These are phyloP conservation scores for Andricus quercusramuli DNA, from an alignment of 2,888 invertebrate species.

Conservation along the genomic window DNA sequence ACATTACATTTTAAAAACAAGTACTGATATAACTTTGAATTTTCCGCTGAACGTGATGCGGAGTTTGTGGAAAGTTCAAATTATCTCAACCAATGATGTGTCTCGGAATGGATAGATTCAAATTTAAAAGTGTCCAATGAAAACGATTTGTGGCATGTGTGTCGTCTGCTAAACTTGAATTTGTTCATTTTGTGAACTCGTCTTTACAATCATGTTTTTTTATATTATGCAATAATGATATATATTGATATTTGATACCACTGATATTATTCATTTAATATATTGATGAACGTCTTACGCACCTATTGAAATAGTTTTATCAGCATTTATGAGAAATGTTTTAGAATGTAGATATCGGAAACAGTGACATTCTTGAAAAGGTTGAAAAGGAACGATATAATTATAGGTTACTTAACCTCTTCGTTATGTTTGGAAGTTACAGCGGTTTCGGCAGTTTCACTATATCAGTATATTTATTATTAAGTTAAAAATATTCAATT, in stretches of 20 bases:
- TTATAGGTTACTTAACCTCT: slow-evolving; percentile 3
- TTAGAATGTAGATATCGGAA: background rate
- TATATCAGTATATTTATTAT: too few relatives aligned
- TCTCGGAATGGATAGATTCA: background rate
- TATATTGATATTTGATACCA: too few relatives aligned
- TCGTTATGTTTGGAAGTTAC: background rate
- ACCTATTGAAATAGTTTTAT: too few relatives aligned
- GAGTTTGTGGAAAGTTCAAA: background rate
- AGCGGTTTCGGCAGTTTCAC: too few relatives aligned
- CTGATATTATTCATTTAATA: background rate
- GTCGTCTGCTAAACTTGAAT: background rate
- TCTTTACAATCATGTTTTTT: background rate
- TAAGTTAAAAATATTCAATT: background rate
- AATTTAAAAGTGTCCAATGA: background rate
- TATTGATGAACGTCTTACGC: background rate
- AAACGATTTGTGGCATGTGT: background rate
- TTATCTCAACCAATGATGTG: background rate
- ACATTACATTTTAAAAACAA: background rate
- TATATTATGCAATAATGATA: too few relatives aligned
- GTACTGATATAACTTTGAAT: background rate
- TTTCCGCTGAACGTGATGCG: background rate
- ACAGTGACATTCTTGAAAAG: background rate
- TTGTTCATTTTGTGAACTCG: background rate
- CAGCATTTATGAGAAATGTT: too few relatives aligned
- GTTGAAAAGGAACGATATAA: slow-evolving; percentile 1